Base-by-base conservation (phyloP, 2,797 vertebrate species). In the Amazona finschi region DNA sequence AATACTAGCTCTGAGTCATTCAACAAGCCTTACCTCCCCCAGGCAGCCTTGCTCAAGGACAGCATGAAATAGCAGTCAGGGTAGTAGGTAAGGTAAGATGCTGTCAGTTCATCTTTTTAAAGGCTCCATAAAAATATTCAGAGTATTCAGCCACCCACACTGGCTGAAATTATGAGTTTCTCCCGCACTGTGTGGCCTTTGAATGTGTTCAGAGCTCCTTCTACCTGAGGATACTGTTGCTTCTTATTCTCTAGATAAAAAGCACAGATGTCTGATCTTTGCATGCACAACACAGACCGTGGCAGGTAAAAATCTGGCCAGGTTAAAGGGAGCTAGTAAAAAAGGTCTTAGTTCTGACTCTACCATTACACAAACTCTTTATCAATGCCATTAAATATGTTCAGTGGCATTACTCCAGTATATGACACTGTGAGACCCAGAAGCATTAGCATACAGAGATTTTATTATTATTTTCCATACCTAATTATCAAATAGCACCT, bases 1-100 rank as follows among this genome's bases (percentile, higher is more conserved):
- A 47, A 39, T 69, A 57, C 52, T 60, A 43, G 33, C 36, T 93
- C 61, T 94, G 91, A 93, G 62, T 94, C 85, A 94, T 90, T 46
- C 0, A 0, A 69, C 53, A 81, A 86, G 36, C 31, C 76, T 62
- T 81, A 25, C 79, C 82, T 92, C 85, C 91, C 75, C 79, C 49
- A 0, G 52, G 53, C 52, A 85, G 53, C 58, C 24, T 88, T 75
- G n/a, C 27, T 90, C 73, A 90, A 90, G 85, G 91, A 60, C 85
- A 44, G 76, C 49, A 81, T 0, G 0, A 81, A 93, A 81, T 31
- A 78, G 55, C 31, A 36, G 58, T 73, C 53, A 66, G 58, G 28
- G 50, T 39, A 75, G 50, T 38, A 91, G 76, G 82, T 78, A 95
- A 91, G 58, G 53, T 83, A 87, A 58, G 4, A 47, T 62, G 82